Evolutionary conservation across 2,113 vertebrate genomes (phyloP), one percentile per base, ranked within the genome.

Genomic region (Larimichthys crocea): DNA sequence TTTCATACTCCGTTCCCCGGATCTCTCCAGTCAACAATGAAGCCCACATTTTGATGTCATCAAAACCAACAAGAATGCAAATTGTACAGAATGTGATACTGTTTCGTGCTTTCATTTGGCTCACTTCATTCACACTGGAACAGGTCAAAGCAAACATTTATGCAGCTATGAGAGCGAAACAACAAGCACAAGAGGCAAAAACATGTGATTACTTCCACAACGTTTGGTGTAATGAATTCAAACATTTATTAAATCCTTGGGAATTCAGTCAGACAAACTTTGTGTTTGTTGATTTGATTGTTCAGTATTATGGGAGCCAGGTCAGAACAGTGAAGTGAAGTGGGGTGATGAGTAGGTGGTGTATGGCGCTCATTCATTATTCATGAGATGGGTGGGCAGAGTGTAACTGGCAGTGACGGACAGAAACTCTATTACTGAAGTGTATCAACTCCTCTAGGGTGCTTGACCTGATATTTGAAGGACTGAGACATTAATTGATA

Each of bases 41-140:
- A 75, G 81, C 94, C 94, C 92, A 95, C 94, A 87, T 85, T 89
- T 92, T 94, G 93, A 95, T 91, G 94, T 95, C 90, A 93, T 93
- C 91, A 91, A 78, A 86, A 80, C 74, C 90, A 92, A 52, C 61
- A 85, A 59, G 82, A 91, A 89, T 91, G 92, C 69, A 67, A 87
- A 74, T 82, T 77, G 59, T 24, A 29, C 73, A 80, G 46, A 65
- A 75, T 87, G 60, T 77, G 75, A 40, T 29, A 52, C 55, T 84
- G 63, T 71, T 86, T 60, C 65, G 61, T 85, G 68, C 80, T 84
- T 76, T 80, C 79, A 70, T n/a, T 31, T 64, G 57, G 19, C 65
- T 56, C 42, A 31, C 62, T 57, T 15, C 14, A 9, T 24, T 78
- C 44, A 67, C 6, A 71, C 15, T 1, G 10, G 11, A 73, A 12